phyloP scores from a whole-genome alignment of 2,888 invertebrate species.

The Megalurothrips usitatus region DNA sequence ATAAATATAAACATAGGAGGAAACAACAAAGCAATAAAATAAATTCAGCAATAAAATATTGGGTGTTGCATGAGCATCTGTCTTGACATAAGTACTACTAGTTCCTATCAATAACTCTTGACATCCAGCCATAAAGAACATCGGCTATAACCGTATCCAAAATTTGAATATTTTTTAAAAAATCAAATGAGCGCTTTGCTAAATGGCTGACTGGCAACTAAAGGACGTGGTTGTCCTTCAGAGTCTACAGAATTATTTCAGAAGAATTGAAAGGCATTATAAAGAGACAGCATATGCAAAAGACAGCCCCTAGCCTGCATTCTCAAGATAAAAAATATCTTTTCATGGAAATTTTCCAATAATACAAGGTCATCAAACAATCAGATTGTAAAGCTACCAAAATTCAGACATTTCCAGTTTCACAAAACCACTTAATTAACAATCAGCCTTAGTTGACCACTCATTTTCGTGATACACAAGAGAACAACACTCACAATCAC shows the following conservation, averaged over 20 bases:
- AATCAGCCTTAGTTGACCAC: slow-evolving; percentile 1
- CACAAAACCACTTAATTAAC: neutral
- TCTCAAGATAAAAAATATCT: neutral
- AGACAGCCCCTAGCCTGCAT: too few species aligned
- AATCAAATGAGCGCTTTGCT: neutral
- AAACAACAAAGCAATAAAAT: neutral
- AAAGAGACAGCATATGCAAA: too few species aligned
- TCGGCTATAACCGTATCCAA: too few species aligned
- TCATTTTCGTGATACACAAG: neutral
- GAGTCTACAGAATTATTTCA: too few species aligned
- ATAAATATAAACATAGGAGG: neutral
- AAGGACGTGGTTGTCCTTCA: too few species aligned
- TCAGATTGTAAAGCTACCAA: neutral
- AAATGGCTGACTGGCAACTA: neutral
- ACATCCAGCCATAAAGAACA: too few species aligned
- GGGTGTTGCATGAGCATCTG: neutral
- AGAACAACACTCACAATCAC: neutral
- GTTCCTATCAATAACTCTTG: too few species aligned
- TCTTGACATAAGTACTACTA: too few species aligned
- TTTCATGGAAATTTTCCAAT: neutral
- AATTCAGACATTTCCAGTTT: neutral
- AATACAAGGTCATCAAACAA: neutral
- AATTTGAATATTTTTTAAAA: neutral
- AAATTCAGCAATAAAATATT: neutral
- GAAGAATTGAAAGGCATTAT: too few species aligned